Percentiles rank a stretch among this genome's conserved stretches.
Conservation (phyloP, 2,888 invertebrate species). For the Cosmia trapezina region DNA sequence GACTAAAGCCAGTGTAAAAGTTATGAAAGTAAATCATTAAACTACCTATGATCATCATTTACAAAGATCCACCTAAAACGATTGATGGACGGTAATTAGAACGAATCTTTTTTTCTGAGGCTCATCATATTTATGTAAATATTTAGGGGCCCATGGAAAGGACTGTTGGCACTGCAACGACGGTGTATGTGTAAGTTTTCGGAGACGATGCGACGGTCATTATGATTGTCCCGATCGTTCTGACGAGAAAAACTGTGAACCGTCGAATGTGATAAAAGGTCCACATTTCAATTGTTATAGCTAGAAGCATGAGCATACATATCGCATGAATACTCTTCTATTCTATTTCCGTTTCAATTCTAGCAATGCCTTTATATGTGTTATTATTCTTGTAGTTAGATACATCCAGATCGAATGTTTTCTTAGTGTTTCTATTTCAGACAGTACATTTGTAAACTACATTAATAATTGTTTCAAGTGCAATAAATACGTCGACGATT, state of each 20-base stretch:
- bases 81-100: slow-evolving; percentile 35
- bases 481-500: slow-evolving; percentile 1
- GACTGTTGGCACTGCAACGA: slow-evolving; percentile 71
- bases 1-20: neutral
- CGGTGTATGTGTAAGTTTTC: slow-evolving; percentile 78
- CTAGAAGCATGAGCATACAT: slow-evolving; percentile 54
- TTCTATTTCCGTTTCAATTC: slow-evolving; percentile 1
- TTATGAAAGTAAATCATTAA: neutral
- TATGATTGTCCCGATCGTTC: slow-evolving; percentile 90
- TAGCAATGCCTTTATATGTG: slow-evolving; percentile 6
- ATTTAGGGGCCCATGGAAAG: slow-evolving; percentile 59
- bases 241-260: slow-evolving; percentile 89
- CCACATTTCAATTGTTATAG: slow-evolving; percentile 41
- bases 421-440: slow-evolving; percentile 25
- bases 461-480: neutral
- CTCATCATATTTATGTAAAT: slow-evolving; percentile 37
- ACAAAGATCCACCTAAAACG: slow-evolving; percentile 1
- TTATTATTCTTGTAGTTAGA: slow-evolving; percentile 36
- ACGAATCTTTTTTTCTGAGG: slow-evolving; percentile 3
- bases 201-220: slow-evolving; percentile 82
- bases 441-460: neutral
- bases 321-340: slow-evolving; percentile 38
- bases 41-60: neutral
- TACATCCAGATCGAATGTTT: neutral
- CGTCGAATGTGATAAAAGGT: slow-evolving; percentile 63